Conservation (phyloP, 2,888 invertebrate genomes). For the Bembecia ichneumoniformis region DNA sequence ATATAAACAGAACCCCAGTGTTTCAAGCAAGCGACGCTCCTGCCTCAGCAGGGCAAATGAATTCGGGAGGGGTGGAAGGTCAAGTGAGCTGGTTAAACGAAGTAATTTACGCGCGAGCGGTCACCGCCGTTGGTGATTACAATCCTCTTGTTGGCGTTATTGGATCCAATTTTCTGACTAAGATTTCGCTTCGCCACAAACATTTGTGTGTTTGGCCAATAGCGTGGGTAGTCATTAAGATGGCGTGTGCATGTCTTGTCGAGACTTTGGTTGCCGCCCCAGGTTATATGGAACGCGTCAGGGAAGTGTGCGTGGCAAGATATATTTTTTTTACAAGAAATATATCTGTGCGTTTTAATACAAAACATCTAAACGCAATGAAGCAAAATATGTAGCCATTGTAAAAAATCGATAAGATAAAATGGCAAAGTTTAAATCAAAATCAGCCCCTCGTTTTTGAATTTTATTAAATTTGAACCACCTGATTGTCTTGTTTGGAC, state of each 20-base stretch:
- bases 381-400: conserved; percentile 4
- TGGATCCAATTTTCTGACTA: conserved; percentile 29
- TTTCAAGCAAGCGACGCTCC: conserved; percentile 10
- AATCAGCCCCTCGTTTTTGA: too few relatives aligned
- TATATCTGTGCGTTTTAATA: too few relatives aligned
- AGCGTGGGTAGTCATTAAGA: conserved; percentile 46
- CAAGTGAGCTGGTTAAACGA: conserved; percentile 28
- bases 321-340: too few relatives aligned
- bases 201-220: conserved; percentile 12
- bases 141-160: conserved; percentile 47
- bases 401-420: too few relatives aligned
- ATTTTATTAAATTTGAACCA: too few relatives aligned
- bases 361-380: too few relatives aligned
- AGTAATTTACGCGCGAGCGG: conserved; percentile 69
- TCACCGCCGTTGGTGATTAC: conserved; percentile 63
- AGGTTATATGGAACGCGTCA: conserved; percentile 31
- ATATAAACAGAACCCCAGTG: conserved; percentile 22
- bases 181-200: conserved; percentile 4
- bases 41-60: conserved; percentile 7
- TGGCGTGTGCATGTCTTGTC: conserved; percentile 46
- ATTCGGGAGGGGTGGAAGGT: conserved; percentile 14
- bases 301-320: conserved; percentile 28
- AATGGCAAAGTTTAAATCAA: too few relatives aligned
- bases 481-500: too few relatives aligned
- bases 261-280: conserved; percentile 26